Evolutionary conservation across 2,797 vertebrate species (phyloP).

Genomic region (Natrix natrix): DNA sequence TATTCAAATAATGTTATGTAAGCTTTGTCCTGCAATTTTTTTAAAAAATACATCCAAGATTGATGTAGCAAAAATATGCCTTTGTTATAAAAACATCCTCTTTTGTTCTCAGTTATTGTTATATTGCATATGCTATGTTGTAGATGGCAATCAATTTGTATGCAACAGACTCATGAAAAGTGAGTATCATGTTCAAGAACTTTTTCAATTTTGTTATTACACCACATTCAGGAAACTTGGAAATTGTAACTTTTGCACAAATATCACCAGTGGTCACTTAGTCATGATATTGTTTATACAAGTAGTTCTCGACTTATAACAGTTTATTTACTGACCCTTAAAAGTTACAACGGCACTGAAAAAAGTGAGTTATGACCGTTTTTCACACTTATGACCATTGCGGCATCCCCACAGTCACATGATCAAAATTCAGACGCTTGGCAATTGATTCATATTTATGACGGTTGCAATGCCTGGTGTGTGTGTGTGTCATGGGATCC

Average conservation of each 20-base stretch:
- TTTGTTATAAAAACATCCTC: background rate
- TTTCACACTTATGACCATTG: background rate
- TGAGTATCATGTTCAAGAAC: background rate
- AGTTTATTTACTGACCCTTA: background rate
- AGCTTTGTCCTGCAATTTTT: background rate
- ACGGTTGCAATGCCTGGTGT: background rate
- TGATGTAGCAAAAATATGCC: background rate
- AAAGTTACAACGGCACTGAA: background rate
- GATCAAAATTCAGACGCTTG: background rate
- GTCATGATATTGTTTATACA: background rate
- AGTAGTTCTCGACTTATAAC: background rate
- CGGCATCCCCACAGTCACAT: rapidly evolving
- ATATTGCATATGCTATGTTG: background rate
- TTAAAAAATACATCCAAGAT: background rate
- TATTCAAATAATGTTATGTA: background rate
- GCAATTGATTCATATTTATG: background rate
- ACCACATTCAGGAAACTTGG: background rate
- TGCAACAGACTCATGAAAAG: background rate
- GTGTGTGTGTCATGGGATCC: no score
- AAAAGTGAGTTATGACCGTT: background rate
- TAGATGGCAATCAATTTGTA: background rate
- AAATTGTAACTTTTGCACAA: background rate
- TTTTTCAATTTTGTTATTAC: background rate
- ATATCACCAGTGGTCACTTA: background rate
- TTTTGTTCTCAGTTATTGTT: background rate